Percentiles rank a stretch among this genome's conserved stretches.
phyloP scores from a whole-genome alignment of 1,140 invertebrate genomes.

The Drosophila nannoptera region DNA sequence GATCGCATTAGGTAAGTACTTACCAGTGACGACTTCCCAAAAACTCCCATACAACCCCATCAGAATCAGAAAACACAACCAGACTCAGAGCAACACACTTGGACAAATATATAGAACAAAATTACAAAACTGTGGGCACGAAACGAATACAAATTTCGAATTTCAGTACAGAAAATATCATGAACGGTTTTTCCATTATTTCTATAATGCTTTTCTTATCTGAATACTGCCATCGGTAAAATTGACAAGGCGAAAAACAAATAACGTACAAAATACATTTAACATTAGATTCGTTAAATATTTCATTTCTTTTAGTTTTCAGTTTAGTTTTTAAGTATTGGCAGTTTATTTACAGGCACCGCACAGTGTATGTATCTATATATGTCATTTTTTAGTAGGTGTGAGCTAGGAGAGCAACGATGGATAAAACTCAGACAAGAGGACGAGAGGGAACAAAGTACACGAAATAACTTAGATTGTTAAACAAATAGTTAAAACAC shows the following conservation, averaged over 20 bases:
- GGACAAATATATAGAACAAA: constrained; percentile 61
- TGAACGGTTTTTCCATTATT: not conserved
- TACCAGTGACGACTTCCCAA: constrained; percentile 35
- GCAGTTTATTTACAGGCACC: constrained; percentile 78
- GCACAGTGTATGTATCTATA: constrained; percentile 71
- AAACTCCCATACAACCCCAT: constrained; percentile 55
- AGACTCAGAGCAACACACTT: constrained; percentile 48
- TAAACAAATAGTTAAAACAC: constrained; percentile 1
- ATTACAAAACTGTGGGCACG: constrained; percentile 72
- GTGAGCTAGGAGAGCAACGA: constrained; percentile 46
- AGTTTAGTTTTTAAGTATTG: constrained; percentile 50
- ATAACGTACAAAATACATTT: constrained; percentile 44
- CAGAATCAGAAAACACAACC: constrained; percentile 25
- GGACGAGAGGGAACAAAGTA: constrained; percentile 37
- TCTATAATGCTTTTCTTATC: not conserved
- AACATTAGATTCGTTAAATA: constrained; percentile 72
- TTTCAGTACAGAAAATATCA: constrained; percentile 13
- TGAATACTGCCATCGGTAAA: constrained; percentile 27
- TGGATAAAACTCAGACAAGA: constrained; percentile 42
- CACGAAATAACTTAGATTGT: constrained; percentile 11
- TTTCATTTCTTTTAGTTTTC: constrained; percentile 60
- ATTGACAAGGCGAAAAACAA: not conserved
- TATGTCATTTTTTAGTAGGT: constrained; percentile 63
- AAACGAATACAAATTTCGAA: constrained; percentile 37
- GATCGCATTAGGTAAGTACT: constrained; percentile 39